A percentile compares a stretch with the other conserved stretches of the same genome.
Conservation (phyloP, 2,113 vertebrate genomes). For the Labeo catla region DNA sequence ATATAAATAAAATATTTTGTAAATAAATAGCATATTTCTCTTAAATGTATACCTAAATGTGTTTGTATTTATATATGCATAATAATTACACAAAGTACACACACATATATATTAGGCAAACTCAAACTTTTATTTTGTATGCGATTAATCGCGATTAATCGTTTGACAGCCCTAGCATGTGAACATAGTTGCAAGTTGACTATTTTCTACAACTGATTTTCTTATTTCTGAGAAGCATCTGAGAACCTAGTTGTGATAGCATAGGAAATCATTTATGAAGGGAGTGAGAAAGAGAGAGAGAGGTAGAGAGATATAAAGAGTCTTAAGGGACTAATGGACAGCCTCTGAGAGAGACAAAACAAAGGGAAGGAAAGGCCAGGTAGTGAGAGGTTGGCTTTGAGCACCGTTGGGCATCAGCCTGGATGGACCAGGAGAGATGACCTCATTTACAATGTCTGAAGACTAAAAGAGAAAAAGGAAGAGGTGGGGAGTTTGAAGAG, state of each 20-base stretch:
- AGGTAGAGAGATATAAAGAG: conserved; percentile 47
- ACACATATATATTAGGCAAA: too few relatives aligned
- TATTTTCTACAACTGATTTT: conserved; percentile 28
- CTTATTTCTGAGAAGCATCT: conserved; percentile 50
- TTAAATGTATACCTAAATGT: too few relatives aligned
- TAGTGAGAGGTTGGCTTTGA: conserved; percentile 75
- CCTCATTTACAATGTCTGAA: conserved; percentile 78
- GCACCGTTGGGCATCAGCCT: conserved; percentile 72
- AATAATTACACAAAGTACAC: too few relatives aligned
- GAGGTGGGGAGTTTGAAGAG: conserved; percentile 53
- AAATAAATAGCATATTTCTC: too few relatives aligned
- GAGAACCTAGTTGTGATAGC: conserved; percentile 57
- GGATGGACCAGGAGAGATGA: conserved; percentile 65
- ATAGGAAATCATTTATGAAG: conserved; percentile 62
- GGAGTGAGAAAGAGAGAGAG: conserved; percentile 22
- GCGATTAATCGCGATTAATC: too few relatives aligned
- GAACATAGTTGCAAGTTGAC: background rate
- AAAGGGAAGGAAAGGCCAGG: conserved; percentile 72
- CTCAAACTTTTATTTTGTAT: too few relatives aligned
- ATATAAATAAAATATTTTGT: too few relatives aligned
- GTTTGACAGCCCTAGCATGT: too few relatives aligned
- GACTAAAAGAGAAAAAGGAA: conserved; percentile 45
- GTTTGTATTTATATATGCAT: too few relatives aligned
- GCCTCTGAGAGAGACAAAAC: conserved; percentile 44
- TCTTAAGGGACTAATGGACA: conserved; percentile 50